Conservation (phyloP, 2,113 vertebrate genomes). For the Seriola aureovittata region DNA sequence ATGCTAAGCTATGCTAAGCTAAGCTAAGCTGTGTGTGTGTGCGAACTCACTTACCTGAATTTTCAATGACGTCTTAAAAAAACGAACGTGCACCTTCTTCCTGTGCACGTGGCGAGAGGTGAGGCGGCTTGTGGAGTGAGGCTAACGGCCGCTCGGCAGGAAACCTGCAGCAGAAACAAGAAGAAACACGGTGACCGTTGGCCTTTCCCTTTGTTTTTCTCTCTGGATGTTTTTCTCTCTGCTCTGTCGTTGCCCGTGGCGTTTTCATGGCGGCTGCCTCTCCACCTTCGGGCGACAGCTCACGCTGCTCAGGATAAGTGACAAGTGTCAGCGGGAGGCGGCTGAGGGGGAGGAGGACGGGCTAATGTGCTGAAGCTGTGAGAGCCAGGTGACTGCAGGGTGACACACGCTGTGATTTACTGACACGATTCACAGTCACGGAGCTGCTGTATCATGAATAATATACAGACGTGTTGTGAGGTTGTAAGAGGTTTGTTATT, state of each 20-base stretch:
- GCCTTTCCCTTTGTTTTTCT: neutral
- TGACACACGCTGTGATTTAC: conserved; percentile 6
- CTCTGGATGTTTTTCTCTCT: neutral
- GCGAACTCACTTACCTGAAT: too few relatives aligned
- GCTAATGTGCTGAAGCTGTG: neutral
- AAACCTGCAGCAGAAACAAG: neutral
- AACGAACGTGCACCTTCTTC: too few relatives aligned
- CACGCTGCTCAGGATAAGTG: conserved; percentile 1
- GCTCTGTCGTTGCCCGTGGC: conserved; percentile 8
- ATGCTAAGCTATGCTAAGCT: too few relatives aligned
- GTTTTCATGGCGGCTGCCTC: neutral
- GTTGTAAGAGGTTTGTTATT: too few relatives aligned
- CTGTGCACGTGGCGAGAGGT: neutral
- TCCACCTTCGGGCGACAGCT: conserved; percentile 8
- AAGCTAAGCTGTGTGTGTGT: too few relatives aligned
- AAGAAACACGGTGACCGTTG: neutral
- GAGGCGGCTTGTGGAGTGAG: neutral
- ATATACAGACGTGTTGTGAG: neutral
- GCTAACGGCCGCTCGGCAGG: neutral
- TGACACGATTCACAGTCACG: neutral
- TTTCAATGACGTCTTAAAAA: too few relatives aligned
- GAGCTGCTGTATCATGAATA: conserved; percentile 26
- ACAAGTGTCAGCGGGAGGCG: conserved; percentile 2
- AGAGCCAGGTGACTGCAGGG: conserved; percentile 15
- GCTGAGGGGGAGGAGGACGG: neutral